Conservation (phyloP, 2,888 invertebrate genomes). For the Acrocyrtus sp. region DNA sequence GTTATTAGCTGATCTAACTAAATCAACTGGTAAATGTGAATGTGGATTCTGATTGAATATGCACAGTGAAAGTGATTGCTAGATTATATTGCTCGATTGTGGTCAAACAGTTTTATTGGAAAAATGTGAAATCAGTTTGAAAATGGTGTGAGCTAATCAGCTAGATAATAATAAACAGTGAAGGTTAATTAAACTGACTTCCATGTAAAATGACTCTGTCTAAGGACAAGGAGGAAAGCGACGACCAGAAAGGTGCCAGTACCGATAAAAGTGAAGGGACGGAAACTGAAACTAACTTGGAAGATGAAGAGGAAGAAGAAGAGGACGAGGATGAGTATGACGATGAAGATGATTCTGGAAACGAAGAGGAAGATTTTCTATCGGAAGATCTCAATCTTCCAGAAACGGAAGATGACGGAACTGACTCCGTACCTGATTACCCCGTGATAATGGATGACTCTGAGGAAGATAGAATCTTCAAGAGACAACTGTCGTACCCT, state of each 20-base stretch:
- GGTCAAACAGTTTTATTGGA: not conserved
- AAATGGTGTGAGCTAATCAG: not conserved
- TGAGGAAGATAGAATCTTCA: constrained; percentile 45
- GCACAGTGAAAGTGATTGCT: constrained; percentile 14
- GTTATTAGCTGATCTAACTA: constrained; percentile 4
- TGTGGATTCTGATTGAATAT: not conserved
- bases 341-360: constrained; percentile 36
- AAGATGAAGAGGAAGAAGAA: constrained; percentile 38
- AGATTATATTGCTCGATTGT: not conserved
- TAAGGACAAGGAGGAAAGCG: constrained; percentile 6
- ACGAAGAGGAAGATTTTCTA: constrained; percentile 50
- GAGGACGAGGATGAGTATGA: constrained; percentile 42
- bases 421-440: constrained; percentile 63
- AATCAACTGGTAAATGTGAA: not conserved
- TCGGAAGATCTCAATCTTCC: constrained; percentile 64
- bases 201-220: constrained; percentile 18
- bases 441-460: constrained; percentile 34
- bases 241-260: constrained; percentile 15
- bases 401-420: constrained; percentile 64
- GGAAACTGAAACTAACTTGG: no score
- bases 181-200: not conserved
- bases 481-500: constrained; percentile 60
- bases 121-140: not conserved
- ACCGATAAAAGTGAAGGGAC: constrained; percentile 33
- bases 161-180: not conserved